Conservation (phyloP, 1,140 invertebrate species). For the Coenobita brevimanus region DNA sequence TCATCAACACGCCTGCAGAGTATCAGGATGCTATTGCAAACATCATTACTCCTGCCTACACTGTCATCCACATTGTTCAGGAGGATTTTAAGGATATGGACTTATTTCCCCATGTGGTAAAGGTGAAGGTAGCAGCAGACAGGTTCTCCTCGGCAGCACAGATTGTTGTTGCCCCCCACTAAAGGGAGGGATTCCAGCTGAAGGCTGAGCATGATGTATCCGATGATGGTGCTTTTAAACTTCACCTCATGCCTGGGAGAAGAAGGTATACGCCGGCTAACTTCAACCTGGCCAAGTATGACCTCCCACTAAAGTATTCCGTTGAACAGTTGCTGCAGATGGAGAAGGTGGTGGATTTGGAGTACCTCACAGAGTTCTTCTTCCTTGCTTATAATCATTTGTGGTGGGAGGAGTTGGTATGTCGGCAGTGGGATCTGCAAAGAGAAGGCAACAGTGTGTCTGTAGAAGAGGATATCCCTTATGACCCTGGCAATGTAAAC, state of each 20-base stretch:
- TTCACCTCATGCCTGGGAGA: not conserved
- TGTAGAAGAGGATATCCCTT: not conserved
- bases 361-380: not conserved
- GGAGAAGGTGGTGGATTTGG: not conserved
- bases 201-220: not conserved
- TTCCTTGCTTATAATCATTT: not conserved
- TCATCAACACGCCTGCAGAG: not conserved
- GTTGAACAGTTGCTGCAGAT: not conserved
- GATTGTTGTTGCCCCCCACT: not conserved
- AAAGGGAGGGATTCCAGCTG: not conserved
- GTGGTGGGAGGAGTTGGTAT: not conserved
- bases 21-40: not conserved
- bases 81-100: not conserved
- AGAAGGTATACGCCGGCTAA: not conserved
- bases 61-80: not conserved
- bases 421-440: not conserved
- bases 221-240: not conserved
- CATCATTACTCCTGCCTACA: not conserved
- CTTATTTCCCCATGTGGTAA: not conserved
- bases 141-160: not conserved
- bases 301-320: conserved; percentile 1
- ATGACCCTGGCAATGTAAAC: not conserved
- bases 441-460: not conserved
- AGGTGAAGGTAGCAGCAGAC: not conserved
- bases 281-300: not conserved